Conservation (phyloP, 2,113 vertebrate species). For the Leptocoma aspasia region DNA sequence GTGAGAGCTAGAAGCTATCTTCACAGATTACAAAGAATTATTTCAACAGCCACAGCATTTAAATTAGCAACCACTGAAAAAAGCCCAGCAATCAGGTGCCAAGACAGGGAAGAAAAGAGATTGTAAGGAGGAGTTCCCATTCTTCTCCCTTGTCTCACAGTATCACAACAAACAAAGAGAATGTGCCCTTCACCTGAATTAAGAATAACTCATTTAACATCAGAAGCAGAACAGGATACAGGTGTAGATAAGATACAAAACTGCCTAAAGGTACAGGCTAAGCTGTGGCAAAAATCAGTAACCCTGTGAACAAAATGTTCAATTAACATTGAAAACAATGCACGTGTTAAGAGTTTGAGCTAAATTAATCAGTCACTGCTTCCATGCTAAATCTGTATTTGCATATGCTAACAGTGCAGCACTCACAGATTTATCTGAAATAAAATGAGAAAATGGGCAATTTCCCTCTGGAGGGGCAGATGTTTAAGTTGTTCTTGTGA, state of each 20-base stretch:
- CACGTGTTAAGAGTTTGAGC: neutral
- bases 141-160: neutral
- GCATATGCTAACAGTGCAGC: conserved; percentile 44
- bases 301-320: neutral
- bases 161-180: neutral
- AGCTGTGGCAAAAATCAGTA: neutral
- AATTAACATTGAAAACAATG: conserved; percentile 30
- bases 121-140: neutral
- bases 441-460: conserved; percentile 41
- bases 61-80: neutral
- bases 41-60: neutral
- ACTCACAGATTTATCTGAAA: conserved; percentile 42
- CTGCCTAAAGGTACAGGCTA: neutral
- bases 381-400: conserved; percentile 25
- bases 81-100: neutral
- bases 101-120: neutral
- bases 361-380: conserved; percentile 53
- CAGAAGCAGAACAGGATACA: neutral
- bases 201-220: neutral
- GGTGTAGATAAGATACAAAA: neutral
- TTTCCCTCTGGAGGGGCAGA: conserved; percentile 56
- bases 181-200: neutral
- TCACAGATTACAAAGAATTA: neutral
- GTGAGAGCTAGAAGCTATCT: neutral
- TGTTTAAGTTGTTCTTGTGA: conserved; percentile 32